These are phyloP conservation scores for Dryadula phaetusa DNA, from an alignment of 2,888 invertebrate genomes.

Conservation along the genomic window DNA sequence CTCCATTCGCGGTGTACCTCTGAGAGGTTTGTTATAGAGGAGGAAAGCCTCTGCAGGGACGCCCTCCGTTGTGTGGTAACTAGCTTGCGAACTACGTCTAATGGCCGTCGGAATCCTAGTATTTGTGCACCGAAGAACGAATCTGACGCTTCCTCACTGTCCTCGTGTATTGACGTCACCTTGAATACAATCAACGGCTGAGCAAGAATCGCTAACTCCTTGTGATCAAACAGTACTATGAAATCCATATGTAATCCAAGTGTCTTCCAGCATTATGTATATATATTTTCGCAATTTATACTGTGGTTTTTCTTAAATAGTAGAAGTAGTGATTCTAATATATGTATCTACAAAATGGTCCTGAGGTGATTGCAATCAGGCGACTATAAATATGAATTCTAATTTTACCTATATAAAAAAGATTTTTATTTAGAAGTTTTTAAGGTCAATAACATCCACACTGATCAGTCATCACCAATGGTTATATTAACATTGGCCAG, in stretches of 20 bases:
- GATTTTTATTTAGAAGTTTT: neutral
- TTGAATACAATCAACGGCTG: constrained; percentile 68
- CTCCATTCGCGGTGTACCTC: constrained; percentile 70
- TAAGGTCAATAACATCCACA: neutral
- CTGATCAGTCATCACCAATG: neutral
- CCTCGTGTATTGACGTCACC: constrained; percentile 73
- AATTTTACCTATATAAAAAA: neutral
- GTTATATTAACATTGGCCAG: constrained; percentile 8
- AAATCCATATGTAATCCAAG: neutral
- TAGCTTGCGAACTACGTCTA: constrained; percentile 81
- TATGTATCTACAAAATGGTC: neutral
- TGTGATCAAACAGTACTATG: neutral
- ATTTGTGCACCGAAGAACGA: constrained; percentile 71
- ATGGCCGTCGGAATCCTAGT: constrained; percentile 74
- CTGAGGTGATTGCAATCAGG: neutral
- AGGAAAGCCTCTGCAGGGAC: constrained; percentile 78
- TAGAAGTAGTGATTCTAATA: no score
- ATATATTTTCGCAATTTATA: neutral
- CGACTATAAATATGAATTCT: neutral
- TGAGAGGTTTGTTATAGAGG: constrained; percentile 79
- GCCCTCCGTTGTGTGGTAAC: constrained; percentile 78
- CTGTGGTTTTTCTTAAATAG: neutral
- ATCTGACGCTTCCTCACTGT: constrained; percentile 68
- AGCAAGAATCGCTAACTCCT: neutral
- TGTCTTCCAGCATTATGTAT: no score